Evolutionary conservation across 2,888 invertebrate species (phyloP).

Genomic region (Mystacides longicornis): DNA sequence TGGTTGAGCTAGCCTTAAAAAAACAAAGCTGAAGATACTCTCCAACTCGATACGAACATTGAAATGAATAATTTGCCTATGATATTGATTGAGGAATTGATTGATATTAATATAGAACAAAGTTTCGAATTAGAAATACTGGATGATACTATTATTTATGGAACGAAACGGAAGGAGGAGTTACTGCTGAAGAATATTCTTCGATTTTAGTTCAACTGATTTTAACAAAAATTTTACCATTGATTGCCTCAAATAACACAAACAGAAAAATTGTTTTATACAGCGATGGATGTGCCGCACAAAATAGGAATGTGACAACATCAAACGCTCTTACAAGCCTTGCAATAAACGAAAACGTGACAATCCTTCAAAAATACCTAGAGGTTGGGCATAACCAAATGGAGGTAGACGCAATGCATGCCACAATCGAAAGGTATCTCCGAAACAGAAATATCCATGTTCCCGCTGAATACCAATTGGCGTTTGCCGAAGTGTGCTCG

Average conservation of each 20-base stretch:
- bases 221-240: background rate
- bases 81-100: background rate
- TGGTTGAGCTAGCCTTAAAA: background rate
- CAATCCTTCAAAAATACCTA: conserved; percentile 3
- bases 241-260: background rate
- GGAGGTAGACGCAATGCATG: conserved; percentile 11
- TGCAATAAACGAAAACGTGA: background rate
- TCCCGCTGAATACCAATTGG: conserved; percentile 21
- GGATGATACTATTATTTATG: conserved; percentile 1
- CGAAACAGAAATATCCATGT: conserved; percentile 19
- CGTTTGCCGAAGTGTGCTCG: conserved; percentile 15
- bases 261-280: background rate
- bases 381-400: conserved; percentile 3
- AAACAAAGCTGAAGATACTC: background rate
- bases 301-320: background rate
- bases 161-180: conserved; percentile 5
- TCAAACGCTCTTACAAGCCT: background rate
- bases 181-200: conserved; percentile 1
- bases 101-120: background rate
- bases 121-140: background rate
- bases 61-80: background rate
- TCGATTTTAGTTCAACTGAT: background rate
- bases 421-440: conserved; percentile 13
- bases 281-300: background rate
- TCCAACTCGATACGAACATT: background rate